A percentile compares a stretch with the other conserved stretches of the same genome.
Evolutionary conservation across 2,797 vertebrate species (phyloP).

Genomic region (Tragelaphus eurycerus): DNA sequence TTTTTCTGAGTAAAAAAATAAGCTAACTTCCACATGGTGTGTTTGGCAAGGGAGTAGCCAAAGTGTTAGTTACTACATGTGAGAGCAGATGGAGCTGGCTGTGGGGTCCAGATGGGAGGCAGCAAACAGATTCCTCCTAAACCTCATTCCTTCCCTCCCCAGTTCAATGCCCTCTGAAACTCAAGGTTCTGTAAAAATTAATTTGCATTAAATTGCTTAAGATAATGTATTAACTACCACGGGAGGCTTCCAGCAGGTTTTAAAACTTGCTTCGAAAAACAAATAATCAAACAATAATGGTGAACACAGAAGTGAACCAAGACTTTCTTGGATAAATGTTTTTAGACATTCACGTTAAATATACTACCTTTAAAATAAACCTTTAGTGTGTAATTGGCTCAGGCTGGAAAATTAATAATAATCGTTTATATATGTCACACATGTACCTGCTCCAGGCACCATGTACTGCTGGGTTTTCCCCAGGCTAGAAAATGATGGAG

Average conservation of each 20-base stretch:
- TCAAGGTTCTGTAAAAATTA: slow-evolving; percentile 67
- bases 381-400: background rate
- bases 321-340: background rate
- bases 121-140: background rate
- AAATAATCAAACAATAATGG: slow-evolving; percentile 33
- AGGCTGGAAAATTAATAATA: background rate
- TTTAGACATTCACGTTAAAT: background rate
- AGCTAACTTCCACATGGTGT: background rate
- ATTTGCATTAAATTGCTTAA: slow-evolving; percentile 72
- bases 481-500: background rate
- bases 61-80: background rate
- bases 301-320: slow-evolving; percentile 29
- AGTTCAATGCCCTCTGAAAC: slow-evolving; percentile 60
- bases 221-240: slow-evolving; percentile 58
- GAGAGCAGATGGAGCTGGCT: slow-evolving; percentile 42
- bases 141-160: background rate
- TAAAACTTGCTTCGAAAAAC: slow-evolving; percentile 54
- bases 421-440: background rate
- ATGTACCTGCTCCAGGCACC: background rate
- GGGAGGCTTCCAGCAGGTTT: slow-evolving; percentile 49
- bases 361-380: background rate
- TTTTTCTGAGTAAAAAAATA: background rate
- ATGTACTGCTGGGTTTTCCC: background rate
- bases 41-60: background rate
- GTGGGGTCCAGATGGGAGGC: slow-evolving; percentile 35